phyloP scores from a whole-genome alignment of 2,888 invertebrate genomes.

The Epistrophella euchroma region DNA sequence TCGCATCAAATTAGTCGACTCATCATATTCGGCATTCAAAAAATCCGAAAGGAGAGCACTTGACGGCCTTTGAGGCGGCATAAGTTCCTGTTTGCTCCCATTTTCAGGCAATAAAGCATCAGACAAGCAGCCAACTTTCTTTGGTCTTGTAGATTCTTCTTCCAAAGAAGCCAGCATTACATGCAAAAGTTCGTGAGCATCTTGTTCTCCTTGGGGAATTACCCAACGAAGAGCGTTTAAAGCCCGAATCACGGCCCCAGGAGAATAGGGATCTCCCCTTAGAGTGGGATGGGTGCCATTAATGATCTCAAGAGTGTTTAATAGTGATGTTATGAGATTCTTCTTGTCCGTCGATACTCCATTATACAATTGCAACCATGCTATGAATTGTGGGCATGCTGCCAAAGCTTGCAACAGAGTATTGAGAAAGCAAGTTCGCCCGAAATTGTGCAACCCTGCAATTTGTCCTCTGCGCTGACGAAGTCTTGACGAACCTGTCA shows the following conservation, averaged over 20 bases:
- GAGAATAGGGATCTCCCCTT: constrained; percentile 86
- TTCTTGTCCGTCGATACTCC: constrained; percentile 88
- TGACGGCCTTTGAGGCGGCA: constrained; percentile 84
- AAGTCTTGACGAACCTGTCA: constrained; percentile 83
- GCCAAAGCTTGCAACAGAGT: constrained; percentile 95
- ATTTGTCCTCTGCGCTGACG: constrained; percentile 89
- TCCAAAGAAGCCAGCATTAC: constrained; percentile 95
- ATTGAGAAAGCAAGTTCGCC: constrained; percentile 96
- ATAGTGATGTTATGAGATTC: constrained; percentile 89
- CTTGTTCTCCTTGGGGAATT: constrained; percentile 96
- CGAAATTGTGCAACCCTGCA: constrained; percentile 94
- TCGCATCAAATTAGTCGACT: constrained; percentile 82
- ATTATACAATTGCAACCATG: constrained; percentile 89
- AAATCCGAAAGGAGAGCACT: constrained; percentile 84
- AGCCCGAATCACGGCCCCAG: constrained; percentile 89
- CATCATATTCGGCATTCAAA: constrained; percentile 83
- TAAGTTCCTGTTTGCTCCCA: constrained; percentile 80
- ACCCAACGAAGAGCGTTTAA: constrained; percentile 92
- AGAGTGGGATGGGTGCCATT: constrained; percentile 89
- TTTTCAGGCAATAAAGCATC: constrained; percentile 88
- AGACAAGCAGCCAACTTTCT: constrained; percentile 87
- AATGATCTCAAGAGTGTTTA: constrained; percentile 90
- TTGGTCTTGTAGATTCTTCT: constrained; percentile 88
- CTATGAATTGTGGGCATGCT: constrained; percentile 92
- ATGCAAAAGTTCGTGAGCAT: constrained; percentile 96